Evolutionary conservation across 2,113 vertebrate genomes (phyloP), one percentile per base, ranked within the genome.

Genomic region (Engystomops pustulosus): DNA sequence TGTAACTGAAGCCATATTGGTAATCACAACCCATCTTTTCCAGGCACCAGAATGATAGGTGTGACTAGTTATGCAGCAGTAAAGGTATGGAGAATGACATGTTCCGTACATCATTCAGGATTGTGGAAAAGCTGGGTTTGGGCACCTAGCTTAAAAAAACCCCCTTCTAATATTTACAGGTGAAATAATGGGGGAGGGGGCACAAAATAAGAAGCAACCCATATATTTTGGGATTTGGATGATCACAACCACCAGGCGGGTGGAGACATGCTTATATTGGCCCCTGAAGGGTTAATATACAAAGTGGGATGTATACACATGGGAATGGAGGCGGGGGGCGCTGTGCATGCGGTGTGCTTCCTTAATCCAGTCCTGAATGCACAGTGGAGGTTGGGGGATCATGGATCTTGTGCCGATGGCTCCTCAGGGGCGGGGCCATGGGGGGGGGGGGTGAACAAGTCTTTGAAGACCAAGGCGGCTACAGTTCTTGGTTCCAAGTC

Each of bases 401-500:
- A 2, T 14, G 11, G 44, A 30, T 27, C n/a, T 34, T 10, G 80
- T 11, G 14, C 30, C n/a, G 30, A 10, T 27, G 2, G 9, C 27
- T 41, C 18, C n/a, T n/a, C 60, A 11, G 3, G 53, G 17, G 25
- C 27, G 20, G 27, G 20, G 32, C n/a, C n/a, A n/a, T n/a, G 32
- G 2, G 27, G 8, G 14, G 1, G 58, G 9, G 30, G 10, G 18
- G 32, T 7, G 0, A 15, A 1, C 14, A 11, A 23, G 69, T 41
- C 69, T 41, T 38, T 44, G 36, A 80, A 41, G n/a, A 80, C 12
- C 78, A 65, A 53, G 44, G 25, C 20, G 49, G 20, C 11, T 6
- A 23, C 67, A 45, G 80, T 71, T 70, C 32, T 38, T 32, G 20
- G 45, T 84, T n/a, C n/a, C n/a, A n/a, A n/a, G n/a, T n/a, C n/a